phyloP scores from a whole-genome alignment of 37 sponge, comb jelly and placozoan species.

The Petrosia ficiformis region DNA sequence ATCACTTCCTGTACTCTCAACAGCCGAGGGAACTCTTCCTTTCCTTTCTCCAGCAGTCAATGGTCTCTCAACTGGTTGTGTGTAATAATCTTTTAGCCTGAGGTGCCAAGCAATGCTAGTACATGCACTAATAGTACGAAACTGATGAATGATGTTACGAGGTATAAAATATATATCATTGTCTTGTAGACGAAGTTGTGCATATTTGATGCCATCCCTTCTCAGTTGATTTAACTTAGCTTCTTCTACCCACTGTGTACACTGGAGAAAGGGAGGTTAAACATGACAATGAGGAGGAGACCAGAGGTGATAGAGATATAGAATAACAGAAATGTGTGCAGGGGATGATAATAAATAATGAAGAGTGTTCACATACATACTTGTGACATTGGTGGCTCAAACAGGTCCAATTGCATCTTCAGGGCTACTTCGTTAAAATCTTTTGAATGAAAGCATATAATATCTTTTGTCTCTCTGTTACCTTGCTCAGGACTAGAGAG shows the following conservation, averaged over 20 bases:
- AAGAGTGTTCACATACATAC: conserved; percentile 21
- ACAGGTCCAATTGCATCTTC: conserved; percentile 81
- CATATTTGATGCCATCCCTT: conserved; percentile 74
- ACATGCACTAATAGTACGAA: conserved; percentile 85
- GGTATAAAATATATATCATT: conserved; percentile 98
- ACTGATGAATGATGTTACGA: conserved; percentile 94
- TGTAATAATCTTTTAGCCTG: conserved; percentile 53
- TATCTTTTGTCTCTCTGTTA: conserved; percentile 75
- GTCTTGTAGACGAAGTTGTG: conserved; percentile 70
- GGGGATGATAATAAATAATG: background rate
- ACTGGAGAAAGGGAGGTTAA: conserved; percentile 42
- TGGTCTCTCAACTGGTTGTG: background rate
- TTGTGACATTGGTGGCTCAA: conserved; percentile 94
- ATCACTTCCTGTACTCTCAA: background rate
- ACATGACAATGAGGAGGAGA: background rate
- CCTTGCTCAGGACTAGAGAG: conserved; percentile 1
- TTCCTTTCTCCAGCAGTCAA: background rate
- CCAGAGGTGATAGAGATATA: background rate
- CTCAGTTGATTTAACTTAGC: conserved; percentile 92
- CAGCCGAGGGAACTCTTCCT: background rate
- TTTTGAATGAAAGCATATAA: conserved; percentile 87
- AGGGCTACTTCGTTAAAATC: conserved; percentile 75
- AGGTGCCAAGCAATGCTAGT: conserved; percentile 97
- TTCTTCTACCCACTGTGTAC: conserved; percentile 94
- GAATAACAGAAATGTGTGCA: background rate